phyloP scores from a whole-genome alignment of 2,113 vertebrate species.

The Copsychus sechellarum region DNA sequence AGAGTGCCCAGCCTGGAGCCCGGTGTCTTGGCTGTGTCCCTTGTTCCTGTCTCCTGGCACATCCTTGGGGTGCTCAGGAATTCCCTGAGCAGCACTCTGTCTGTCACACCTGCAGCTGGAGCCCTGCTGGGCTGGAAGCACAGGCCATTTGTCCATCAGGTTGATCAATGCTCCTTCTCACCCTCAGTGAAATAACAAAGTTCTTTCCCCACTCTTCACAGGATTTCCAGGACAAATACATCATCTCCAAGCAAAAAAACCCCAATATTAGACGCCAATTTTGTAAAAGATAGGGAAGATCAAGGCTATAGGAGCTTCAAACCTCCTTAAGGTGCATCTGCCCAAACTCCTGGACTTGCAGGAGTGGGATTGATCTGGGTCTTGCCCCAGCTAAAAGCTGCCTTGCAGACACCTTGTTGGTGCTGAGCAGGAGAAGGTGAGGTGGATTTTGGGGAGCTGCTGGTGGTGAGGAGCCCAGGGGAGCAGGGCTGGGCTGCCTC shows the following conservation, averaged over 20 bases:
- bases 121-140: neutral
- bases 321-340: neutral
- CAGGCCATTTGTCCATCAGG: neutral
- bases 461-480: neutral
- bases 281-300: neutral
- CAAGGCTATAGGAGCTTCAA: neutral
- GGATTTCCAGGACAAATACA: neutral
- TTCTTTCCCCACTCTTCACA: neutral
- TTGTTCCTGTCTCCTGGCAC: neutral
- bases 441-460: neutral
- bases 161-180: too few relatives aligned
- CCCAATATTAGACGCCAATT: neutral
- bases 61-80: fast-evolving
- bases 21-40: neutral
- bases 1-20: neutral
- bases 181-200: neutral
- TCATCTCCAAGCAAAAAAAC: neutral
- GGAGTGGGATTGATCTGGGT: neutral
- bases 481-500: neutral
- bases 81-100: neutral
- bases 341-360: neutral
- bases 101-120: neutral
- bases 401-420: neutral
- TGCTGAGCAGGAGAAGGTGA: neutral
- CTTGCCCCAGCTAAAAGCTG: neutral